A percentile compares a stretch with the other conserved stretches of the same genome.
Evolutionary conservation across 1,140 invertebrate species (phyloP).

Genomic region (Conus ventricosus): DNA sequence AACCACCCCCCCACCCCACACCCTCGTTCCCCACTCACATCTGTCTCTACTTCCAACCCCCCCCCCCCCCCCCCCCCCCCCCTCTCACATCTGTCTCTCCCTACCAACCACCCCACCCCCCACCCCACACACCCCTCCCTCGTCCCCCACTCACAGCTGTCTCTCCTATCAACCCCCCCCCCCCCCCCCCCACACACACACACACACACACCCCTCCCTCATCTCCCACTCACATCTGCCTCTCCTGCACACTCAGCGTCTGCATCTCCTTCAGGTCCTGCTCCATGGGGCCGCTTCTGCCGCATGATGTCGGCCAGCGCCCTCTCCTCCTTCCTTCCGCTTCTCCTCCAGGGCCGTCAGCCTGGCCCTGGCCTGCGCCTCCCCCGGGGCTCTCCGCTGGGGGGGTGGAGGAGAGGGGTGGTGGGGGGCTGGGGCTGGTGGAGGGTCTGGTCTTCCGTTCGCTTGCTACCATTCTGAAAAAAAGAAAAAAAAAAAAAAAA

Average conservation of each 20-base stretch:
- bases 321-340: constrained; percentile 75
- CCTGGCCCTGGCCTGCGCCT: constrained; percentile 69
- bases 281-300: constrained; percentile 57
- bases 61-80: too few relatives aligned
- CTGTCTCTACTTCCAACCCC: too few relatives aligned
- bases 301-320: constrained; percentile 69
- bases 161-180: constrained; percentile 45
- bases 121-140: neutral
- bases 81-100: neutral
- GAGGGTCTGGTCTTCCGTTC: neutral
- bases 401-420: neutral
- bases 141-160: neutral
- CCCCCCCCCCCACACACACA: neutral
- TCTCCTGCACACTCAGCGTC: constrained; percentile 46
- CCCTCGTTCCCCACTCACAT: too few relatives aligned
- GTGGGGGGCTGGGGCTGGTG: neutral
- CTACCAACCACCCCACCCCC: neutral
- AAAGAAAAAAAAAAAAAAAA: too few relatives aligned
- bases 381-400: neutral
- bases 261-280: constrained; percentile 64
- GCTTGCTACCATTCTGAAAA: neutral
- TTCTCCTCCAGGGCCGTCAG: constrained; percentile 77
- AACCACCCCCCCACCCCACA: too few relatives aligned
- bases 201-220: neutral
- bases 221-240: constrained; percentile 42